These are phyloP conservation scores for Spheniscus mendiculus DNA, from an alignment of 2,113 vertebrate genomes.

Conservation along the genomic window DNA sequence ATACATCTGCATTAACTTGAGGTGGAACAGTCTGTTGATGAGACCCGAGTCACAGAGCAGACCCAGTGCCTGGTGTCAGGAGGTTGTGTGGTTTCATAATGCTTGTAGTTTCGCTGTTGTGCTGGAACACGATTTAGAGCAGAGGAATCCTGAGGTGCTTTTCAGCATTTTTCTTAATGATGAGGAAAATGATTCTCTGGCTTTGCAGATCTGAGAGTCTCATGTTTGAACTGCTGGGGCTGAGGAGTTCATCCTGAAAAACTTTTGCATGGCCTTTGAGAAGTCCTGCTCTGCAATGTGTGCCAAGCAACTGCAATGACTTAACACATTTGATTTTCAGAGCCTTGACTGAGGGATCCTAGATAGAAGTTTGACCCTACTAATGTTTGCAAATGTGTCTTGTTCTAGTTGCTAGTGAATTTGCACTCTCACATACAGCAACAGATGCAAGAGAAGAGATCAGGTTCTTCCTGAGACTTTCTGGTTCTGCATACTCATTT, in stretches of 20 bases:
- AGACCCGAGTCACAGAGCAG: neutral
- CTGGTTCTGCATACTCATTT: conserved; percentile 34
- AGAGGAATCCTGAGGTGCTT: neutral
- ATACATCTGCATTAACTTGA: neutral
- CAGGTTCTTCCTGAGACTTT: conserved; percentile 5
- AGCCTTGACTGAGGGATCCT: neutral
- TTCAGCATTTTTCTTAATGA: neutral
- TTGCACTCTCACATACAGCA: neutral
- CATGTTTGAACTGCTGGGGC: neutral
- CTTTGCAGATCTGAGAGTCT: neutral
- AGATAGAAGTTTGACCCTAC: neutral
- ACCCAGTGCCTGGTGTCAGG: neutral
- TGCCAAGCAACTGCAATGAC: neutral
- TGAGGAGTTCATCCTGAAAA: neutral
- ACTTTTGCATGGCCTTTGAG: neutral
- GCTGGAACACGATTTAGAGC: accelerated
- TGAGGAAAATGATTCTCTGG: neutral
- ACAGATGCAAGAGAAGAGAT: conserved; percentile 18
- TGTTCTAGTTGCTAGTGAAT: neutral
- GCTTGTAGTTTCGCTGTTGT: neutral
- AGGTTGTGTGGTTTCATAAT: accelerated
- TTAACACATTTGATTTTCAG: neutral
- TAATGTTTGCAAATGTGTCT: neutral
- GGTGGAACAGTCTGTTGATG: neutral
- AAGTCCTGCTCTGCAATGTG: neutral